phyloP scores from a whole-genome alignment of 2,797 vertebrate genomes.

The Botia almorhae region DNA sequence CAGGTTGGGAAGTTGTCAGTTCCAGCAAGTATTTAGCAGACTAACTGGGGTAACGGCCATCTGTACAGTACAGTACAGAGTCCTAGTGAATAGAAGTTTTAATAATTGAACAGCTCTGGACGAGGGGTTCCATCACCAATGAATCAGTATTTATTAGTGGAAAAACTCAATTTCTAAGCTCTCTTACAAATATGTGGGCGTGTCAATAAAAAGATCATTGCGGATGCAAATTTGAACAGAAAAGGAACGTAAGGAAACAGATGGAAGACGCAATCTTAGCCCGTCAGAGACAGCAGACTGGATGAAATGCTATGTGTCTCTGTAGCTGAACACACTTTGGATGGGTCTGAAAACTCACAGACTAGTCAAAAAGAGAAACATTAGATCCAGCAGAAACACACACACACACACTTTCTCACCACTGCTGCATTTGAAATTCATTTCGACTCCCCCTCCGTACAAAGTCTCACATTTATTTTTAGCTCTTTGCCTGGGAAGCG shows the following conservation, averaged over 20 bases:
- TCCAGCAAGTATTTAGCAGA: conserved; percentile 11
- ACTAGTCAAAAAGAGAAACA: conserved; percentile 64
- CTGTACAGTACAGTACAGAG: neutral
- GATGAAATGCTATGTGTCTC: conserved; percentile 66
- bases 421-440: conserved; percentile 49
- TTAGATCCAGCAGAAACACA: conserved; percentile 23
- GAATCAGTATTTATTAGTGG: too few species aligned
- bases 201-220: too few species aligned
- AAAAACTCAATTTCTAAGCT: too few species aligned
- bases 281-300: conserved; percentile 56
- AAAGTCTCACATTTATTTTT: conserved; percentile 51
- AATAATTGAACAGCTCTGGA: neutral
- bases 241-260: neutral
- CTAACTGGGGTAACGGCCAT: conserved; percentile 34
- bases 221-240: too few species aligned
- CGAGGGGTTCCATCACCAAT: neutral
- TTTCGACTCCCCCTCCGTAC: conserved; percentile 48
- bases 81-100: neutral
- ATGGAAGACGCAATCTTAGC: conserved; percentile 37
- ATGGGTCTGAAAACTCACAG: conserved; percentile 66
- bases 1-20: conserved; percentile 17
- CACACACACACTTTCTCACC: conserved; percentile 29
- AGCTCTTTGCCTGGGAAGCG: conserved; percentile 44
- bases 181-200: too few species aligned
- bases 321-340: conserved; percentile 52